These are phyloP conservation scores for Chunga burmeisteri DNA, from an alignment of 2,113 vertebrate species.

Conservation along the genomic window DNA sequence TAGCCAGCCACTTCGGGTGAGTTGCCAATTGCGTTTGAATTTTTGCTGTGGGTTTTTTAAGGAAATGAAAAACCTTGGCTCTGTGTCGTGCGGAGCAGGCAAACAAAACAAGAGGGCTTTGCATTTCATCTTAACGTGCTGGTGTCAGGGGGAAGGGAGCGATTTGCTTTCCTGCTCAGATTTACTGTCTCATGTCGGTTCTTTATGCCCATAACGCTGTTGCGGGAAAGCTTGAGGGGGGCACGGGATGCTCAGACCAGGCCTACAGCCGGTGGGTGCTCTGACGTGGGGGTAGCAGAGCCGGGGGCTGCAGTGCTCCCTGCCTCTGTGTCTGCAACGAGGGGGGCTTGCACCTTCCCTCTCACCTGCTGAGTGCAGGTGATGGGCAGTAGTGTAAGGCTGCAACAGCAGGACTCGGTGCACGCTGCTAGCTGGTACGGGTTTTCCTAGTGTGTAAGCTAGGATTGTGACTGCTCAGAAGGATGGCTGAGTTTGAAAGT, in stretches of 20 bases:
- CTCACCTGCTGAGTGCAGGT: not conserved
- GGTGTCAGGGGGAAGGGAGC: not conserved
- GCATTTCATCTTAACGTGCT: not conserved
- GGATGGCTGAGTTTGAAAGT: not conserved
- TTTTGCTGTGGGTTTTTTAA: not conserved
- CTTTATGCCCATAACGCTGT: fast-evolving
- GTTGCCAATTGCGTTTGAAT: constrained; percentile 13
- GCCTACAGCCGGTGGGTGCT: not conserved
- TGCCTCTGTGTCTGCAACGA: not conserved
- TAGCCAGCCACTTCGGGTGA: constrained; percentile 89
- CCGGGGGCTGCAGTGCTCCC: not conserved
- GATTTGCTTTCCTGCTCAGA: not conserved
- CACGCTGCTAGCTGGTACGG: not conserved
- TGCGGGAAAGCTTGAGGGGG: not conserved
- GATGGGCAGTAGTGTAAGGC: not conserved
- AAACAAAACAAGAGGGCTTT: not conserved
- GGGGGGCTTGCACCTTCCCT: not conserved
- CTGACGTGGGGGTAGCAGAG: not conserved
- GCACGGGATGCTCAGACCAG: not conserved
- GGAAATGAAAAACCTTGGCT: not conserved
- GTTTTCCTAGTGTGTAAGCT: not conserved
- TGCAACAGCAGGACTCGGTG: not conserved
- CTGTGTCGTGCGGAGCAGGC: fast-evolving
- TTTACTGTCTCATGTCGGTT: fast-evolving
- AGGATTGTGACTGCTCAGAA: not conserved